phyloP scores from a whole-genome alignment of 92 coral and sea anemone species.

The Parazoanthus atlanticus region DNA sequence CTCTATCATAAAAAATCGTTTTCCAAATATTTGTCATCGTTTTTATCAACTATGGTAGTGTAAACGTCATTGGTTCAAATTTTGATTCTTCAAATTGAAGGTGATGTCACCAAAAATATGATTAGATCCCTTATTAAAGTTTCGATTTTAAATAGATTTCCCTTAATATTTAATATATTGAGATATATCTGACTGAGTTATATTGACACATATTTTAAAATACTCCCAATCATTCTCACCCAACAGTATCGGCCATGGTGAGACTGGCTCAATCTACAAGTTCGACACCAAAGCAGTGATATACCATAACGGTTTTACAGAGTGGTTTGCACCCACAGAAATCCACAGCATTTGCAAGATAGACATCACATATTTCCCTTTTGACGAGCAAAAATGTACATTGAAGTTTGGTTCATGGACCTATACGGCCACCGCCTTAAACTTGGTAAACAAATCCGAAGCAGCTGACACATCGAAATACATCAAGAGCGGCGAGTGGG shows the following conservation, averaged over 20 bases:
- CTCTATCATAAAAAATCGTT: too few species aligned
- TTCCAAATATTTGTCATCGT: too few species aligned
- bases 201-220: neutral
- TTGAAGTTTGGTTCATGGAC: slow-evolving; percentile 97
- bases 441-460: slow-evolving; percentile 53
- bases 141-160: too few species aligned
- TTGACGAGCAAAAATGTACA: slow-evolving; percentile 83
- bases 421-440: slow-evolving; percentile 74
- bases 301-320: slow-evolving; percentile 60
- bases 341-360: slow-evolving; percentile 91
- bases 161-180: too few species aligned
- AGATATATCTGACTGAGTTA: too few species aligned
- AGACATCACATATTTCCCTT: slow-evolving; percentile 88
- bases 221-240: neutral
- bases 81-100: neutral
- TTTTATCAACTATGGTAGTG: too few species aligned
- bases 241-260: slow-evolving; percentile 84
- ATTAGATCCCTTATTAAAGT: too few species aligned
- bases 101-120: neutral
- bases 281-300: slow-evolving; percentile 83
- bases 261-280: slow-evolving; percentile 88
- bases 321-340: slow-evolving; percentile 90
- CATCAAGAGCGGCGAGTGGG: slow-evolving; percentile 92
- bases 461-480: slow-evolving; percentile 80
- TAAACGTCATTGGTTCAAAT: too few species aligned